Evolutionary conservation across 2,113 vertebrate species (phyloP).

Genomic region (Pampusana beccarii): DNA sequence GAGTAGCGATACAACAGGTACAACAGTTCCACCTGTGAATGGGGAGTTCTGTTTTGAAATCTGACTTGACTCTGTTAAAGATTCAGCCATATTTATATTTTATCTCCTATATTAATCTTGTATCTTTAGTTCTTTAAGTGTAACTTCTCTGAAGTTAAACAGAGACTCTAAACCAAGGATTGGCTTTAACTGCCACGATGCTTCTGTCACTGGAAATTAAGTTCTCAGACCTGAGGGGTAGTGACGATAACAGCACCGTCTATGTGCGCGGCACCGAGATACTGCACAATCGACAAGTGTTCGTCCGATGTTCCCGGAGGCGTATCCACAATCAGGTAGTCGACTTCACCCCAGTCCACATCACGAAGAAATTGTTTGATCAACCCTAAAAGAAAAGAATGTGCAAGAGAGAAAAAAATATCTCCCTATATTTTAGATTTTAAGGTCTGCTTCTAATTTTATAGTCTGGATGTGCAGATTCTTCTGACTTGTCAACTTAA

Average conservation of each 20-base stretch:
- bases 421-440: background rate
- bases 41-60: background rate
- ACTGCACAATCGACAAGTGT: constrained; percentile 92
- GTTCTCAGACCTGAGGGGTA: constrained; percentile 87
- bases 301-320: constrained; percentile 95
- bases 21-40: background rate
- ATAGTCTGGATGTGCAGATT: too few relatives aligned
- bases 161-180: background rate
- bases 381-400: constrained; percentile 78
- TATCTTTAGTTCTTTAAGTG: background rate
- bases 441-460: background rate
- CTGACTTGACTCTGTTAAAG: background rate
- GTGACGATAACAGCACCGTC: constrained; percentile 91
- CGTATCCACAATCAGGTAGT: constrained; percentile 93
- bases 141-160: background rate
- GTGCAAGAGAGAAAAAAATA: background rate
- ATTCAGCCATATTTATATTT: background rate
- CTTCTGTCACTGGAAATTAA: background rate
- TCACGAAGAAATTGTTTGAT: constrained; percentile 98
- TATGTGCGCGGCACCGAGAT: constrained; percentile 80
- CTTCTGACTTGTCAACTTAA: background rate
- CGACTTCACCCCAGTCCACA: constrained; percentile 94
- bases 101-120: background rate
- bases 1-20: background rate
- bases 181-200: background rate